phyloP scores from a whole-genome alignment of 2,113 vertebrate genomes.

The Notothenia rossii region DNA sequence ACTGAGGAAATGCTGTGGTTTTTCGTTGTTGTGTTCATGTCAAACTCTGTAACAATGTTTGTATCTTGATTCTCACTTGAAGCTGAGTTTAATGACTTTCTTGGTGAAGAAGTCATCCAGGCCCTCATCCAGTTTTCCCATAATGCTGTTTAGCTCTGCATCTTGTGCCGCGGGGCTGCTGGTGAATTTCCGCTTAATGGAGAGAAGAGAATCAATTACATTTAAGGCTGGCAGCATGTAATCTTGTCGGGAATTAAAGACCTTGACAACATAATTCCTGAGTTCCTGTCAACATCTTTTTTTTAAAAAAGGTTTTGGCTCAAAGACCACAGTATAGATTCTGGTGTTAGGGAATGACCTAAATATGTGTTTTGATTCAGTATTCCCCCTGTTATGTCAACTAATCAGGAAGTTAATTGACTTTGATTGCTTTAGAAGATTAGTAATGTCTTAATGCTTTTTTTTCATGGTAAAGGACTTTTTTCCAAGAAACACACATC shows the following conservation, averaged over 20 bases:
- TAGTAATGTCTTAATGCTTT: no score
- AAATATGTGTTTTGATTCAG: not conserved
- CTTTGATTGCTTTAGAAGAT: no score
- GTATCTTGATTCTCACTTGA: slow-evolving; percentile 69
- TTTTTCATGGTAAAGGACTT: no score
- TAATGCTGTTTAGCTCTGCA: slow-evolving; percentile 86
- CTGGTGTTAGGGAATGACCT: not conserved
- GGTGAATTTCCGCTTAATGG: slow-evolving; percentile 53
- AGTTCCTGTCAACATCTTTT: no score
- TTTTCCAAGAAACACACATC: no score
- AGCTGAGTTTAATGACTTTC: slow-evolving; percentile 91
- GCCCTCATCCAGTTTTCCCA: slow-evolving; percentile 94
- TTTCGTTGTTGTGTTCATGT: no score
- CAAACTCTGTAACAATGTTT: not conserved
- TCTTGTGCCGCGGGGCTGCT: slow-evolving; percentile 76
- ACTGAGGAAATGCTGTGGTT: not conserved
- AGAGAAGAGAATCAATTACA: not conserved
- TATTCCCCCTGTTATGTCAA: no score
- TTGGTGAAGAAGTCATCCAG: slow-evolving; percentile 97
- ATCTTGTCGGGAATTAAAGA: not conserved
- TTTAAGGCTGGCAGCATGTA: not conserved
- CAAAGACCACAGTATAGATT: not conserved
- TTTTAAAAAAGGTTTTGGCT: no score
- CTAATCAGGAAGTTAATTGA: no score
- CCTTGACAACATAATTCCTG: not conserved